Conservation (phyloP, 1,140 invertebrate species). For the Scaptomyza pallida region DNA sequence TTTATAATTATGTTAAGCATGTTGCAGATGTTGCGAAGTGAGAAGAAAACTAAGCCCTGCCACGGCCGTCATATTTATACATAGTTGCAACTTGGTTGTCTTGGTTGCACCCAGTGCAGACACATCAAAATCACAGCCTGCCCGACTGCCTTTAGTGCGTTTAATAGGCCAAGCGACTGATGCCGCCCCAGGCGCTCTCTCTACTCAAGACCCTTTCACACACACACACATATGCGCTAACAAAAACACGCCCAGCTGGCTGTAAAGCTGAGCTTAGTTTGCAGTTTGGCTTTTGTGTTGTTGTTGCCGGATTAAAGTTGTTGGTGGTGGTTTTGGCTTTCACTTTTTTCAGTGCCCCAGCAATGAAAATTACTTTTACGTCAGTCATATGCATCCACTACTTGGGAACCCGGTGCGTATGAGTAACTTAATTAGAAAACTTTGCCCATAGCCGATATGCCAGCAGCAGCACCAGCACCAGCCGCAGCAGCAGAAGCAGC, state of each 20-base stretch:
- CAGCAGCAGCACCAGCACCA: too few relatives aligned
- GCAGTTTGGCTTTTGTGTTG: slow-evolving; percentile 71
- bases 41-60: slow-evolving; percentile 32
- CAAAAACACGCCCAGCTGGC: slow-evolving; percentile 2
- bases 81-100: slow-evolving; percentile 33
- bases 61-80: slow-evolving; percentile 53
- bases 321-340: slow-evolving; percentile 54
- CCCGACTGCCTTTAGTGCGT: slow-evolving; percentile 33
- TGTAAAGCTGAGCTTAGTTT: slow-evolving; percentile 45
- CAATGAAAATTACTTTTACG: slow-evolving; percentile 79
- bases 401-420: slow-evolving; percentile 72
- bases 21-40: slow-evolving; percentile 63
- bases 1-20: slow-evolving; percentile 83
- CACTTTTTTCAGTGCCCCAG: slow-evolving; percentile 22
- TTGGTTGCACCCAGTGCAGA: slow-evolving; percentile 15
- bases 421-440: slow-evolving; percentile 82
- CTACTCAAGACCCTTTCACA: slow-evolving; percentile 22
- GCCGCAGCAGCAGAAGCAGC: slow-evolving; percentile 27
- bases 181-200: slow-evolving; percentile 18
- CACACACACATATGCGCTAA: slow-evolving; percentile 4
- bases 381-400: slow-evolving; percentile 76
- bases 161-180: slow-evolving; percentile 53
- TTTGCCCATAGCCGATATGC: slow-evolving; percentile 61
- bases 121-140: slow-evolving; percentile 43
- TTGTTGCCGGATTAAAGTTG: slow-evolving; percentile 47